Conservation (phyloP, 2,797 vertebrate genomes). For the Taenioides sp. region DNA sequence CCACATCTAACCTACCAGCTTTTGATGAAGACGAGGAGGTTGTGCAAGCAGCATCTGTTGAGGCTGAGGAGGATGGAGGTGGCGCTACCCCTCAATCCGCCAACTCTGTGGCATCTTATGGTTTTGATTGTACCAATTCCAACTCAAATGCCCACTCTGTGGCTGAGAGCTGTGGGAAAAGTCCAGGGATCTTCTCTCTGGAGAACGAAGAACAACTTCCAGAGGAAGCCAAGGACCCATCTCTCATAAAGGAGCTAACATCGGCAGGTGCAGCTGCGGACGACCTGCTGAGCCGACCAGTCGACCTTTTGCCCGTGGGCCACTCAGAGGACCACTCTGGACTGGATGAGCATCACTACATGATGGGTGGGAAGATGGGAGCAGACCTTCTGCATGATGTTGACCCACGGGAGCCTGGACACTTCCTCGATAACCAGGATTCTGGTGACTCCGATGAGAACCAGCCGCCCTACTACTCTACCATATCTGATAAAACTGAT, state of each 20-base stretch:
- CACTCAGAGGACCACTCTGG: conserved; percentile 53
- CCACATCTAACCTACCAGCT: conserved; percentile 62
- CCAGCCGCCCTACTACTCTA: conserved; percentile 80
- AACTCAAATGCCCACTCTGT: conserved; percentile 84
- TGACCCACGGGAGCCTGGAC: conserved; percentile 58
- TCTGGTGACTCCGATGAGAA: conserved; percentile 54
- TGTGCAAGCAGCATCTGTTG: conserved; percentile 44
- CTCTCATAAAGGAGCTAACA: conserved; percentile 80
- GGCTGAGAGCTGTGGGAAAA: conserved; percentile 83
- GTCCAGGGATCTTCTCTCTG: conserved; percentile 82
- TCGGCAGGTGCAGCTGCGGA: conserved; percentile 60
- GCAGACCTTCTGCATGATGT: conserved; percentile 54
- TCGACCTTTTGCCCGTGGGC: conserved; percentile 76
- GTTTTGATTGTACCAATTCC: conserved; percentile 81
- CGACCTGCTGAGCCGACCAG: conserved; percentile 68
- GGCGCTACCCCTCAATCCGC: conserved; percentile 79
- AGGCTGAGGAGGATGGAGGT: conserved; percentile 77
- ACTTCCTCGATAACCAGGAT: conserved; percentile 50
- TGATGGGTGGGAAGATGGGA: conserved; percentile 68
- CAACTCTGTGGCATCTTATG: conserved; percentile 82
- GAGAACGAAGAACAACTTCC: conserved; percentile 83
- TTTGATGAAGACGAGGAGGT: conserved; percentile 79
- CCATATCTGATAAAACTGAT: conserved; percentile 85
- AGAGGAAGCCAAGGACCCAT: conserved; percentile 81
- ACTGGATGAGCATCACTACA: conserved; percentile 71